Percentiles rank a stretch among this genome's conserved stretches.
phyloP scores from a whole-genome alignment of 1,140 invertebrate genomes.

The Drosophila malerkotliana region DNA sequence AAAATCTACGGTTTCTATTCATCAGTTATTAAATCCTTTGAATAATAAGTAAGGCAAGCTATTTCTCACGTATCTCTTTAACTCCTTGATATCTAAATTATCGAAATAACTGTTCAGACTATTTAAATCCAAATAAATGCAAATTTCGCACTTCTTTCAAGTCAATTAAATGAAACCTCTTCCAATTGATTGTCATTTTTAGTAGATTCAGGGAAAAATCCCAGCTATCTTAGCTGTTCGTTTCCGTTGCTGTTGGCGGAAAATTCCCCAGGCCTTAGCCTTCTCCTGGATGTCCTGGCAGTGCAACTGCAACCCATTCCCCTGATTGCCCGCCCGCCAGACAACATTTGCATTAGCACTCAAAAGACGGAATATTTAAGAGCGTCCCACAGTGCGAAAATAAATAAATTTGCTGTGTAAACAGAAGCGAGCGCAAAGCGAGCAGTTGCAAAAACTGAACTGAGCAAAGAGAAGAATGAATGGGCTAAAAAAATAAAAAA shows the following conservation, averaged over 20 bases:
- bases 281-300: not conserved
- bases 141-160: not conserved
- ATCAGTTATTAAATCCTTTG: too few species aligned
- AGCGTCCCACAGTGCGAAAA: conserved; percentile 73
- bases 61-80: too few species aligned
- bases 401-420: conserved; percentile 81
- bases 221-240: not conserved
- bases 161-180: conserved; percentile 19
- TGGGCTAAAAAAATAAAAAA: conserved; percentile 27
- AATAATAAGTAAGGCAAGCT: too few species aligned
- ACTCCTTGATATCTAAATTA: too few species aligned
- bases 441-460: conserved; percentile 25
- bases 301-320: not conserved
- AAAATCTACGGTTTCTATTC: too few species aligned
- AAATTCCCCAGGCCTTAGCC: not conserved
- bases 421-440: conserved; percentile 58
- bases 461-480: conserved; percentile 40
- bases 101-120: too few species aligned
- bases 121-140: not conserved
- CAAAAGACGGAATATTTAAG: conserved; percentile 77
- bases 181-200: conserved; percentile 12
- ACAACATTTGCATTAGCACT: conserved; percentile 75
- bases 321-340: conserved; percentile 42
- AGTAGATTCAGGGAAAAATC: not conserved
- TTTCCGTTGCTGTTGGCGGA: conserved; percentile 18